These are phyloP conservation scores for Upupa epops DNA, from an alignment of 2,113 vertebrate species.

Conservation along the genomic window DNA sequence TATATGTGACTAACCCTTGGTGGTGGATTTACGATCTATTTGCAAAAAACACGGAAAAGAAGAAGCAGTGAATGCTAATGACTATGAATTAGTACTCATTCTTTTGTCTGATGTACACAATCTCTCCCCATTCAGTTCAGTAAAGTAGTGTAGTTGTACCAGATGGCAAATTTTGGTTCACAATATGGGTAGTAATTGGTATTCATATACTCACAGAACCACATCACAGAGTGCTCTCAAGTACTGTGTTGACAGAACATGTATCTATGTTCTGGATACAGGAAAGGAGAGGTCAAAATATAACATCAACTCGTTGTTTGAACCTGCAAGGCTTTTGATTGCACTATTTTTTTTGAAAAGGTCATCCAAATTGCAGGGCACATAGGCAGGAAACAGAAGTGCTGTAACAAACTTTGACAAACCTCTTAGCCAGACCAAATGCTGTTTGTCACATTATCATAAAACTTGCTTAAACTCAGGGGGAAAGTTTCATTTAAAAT, in stretches of 20 bases:
- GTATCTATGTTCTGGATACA: not conserved
- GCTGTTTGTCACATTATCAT: not conserved
- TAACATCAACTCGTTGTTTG: not conserved
- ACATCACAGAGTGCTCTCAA: not conserved
- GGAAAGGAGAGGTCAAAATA: not conserved
- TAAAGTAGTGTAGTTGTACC: not conserved
- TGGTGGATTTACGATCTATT: not conserved
- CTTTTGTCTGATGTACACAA: not conserved
- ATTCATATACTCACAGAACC: not conserved
- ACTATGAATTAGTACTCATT: slow-evolving; percentile 21
- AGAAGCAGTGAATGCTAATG: not conserved
- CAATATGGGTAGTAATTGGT: slow-evolving; percentile 16
- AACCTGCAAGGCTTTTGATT: not conserved
- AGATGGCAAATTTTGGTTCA: slow-evolving; percentile 57
- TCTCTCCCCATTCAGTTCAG: not conserved
- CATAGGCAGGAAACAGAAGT: not conserved
- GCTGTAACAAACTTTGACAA: not conserved
- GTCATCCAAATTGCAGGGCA: not conserved
- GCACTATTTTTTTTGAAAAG: not conserved
- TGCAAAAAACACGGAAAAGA: not conserved
- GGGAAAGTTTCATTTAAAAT: not conserved
- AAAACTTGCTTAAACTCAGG: not conserved
- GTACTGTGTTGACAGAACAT: not conserved
- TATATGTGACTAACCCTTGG: slow-evolving; percentile 10
- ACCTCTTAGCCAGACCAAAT: not conserved